phyloP scores from a whole-genome alignment of 2,113 vertebrate species.

The Clinocottus analis region DNA sequence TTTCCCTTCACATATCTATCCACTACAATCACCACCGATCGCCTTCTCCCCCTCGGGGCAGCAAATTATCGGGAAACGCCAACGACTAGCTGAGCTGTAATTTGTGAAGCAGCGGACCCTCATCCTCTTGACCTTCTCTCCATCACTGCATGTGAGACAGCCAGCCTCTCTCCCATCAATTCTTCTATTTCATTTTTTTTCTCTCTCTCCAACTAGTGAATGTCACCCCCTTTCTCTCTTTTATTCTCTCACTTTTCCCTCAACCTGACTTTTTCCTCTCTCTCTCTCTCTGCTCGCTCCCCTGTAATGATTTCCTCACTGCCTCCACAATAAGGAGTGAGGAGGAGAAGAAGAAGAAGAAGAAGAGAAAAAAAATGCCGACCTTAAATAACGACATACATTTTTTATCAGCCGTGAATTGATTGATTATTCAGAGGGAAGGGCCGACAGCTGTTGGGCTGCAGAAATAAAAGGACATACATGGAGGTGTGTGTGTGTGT shows the following conservation, averaged over 20 bases:
- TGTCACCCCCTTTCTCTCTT: slow-evolving; percentile 52
- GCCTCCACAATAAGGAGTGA: slow-evolving; percentile 36
- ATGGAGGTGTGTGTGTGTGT: slow-evolving; percentile 25
- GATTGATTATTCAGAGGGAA: slow-evolving; percentile 61
- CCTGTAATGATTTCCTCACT: slow-evolving; percentile 58
- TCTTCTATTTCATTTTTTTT: slow-evolving; percentile 54
- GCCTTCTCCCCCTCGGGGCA: slow-evolving; percentile 49
- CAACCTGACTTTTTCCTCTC: slow-evolving; percentile 30
- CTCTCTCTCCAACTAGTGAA: slow-evolving; percentile 41
- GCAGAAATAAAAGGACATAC: slow-evolving; percentile 15
- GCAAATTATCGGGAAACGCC: slow-evolving; percentile 69
- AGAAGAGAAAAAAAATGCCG: too few relatives aligned
- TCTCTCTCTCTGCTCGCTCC: slow-evolving; percentile 3
- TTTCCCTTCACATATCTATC: slow-evolving; percentile 68
- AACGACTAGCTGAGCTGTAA: slow-evolving; percentile 65
- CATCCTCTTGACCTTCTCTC: slow-evolving; percentile 73
- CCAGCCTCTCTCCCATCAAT: slow-evolving; percentile 53
- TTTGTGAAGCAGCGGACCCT: slow-evolving; percentile 61
- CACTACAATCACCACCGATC: slow-evolving; percentile 69
- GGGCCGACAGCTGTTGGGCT: slow-evolving; percentile 58
- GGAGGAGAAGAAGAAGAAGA: too few relatives aligned
- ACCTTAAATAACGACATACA: slow-evolving; percentile 63
- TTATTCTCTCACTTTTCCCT: slow-evolving; percentile 27
- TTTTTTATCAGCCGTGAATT: slow-evolving; percentile 59
- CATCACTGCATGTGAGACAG: slow-evolving; percentile 51